These are phyloP conservation scores for Stomatorhinus ivindoensis DNA, from an alignment of 2,113 vertebrate species.

Conservation along the genomic window DNA sequence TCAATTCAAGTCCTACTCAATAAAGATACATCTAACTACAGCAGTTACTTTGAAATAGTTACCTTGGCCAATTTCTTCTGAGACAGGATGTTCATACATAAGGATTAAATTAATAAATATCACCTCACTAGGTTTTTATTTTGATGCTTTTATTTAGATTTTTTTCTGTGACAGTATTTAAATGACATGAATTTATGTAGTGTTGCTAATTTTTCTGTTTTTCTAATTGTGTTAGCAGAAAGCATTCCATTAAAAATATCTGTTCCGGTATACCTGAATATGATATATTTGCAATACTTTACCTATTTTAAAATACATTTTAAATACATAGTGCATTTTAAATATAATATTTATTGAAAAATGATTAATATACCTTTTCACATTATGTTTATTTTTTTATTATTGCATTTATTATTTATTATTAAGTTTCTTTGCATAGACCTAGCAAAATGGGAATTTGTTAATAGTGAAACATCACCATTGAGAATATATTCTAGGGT, in stretches of 20 bases:
- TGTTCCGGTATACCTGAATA: background rate
- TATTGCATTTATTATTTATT: background rate
- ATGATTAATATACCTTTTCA: background rate
- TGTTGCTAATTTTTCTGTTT: background rate
- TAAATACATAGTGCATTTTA: background rate
- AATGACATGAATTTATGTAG: background rate
- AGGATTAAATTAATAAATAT: background rate
- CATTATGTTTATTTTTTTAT: background rate
- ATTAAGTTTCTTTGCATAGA: background rate
- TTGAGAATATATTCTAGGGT: background rate
- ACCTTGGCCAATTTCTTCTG: background rate
- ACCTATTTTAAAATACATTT: background rate
- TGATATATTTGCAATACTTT: background rate
- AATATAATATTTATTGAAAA: conserved; percentile 1
- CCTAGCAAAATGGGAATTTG: background rate
- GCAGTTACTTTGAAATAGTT: background rate
- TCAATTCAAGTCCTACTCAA: background rate
- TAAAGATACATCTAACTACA: background rate
- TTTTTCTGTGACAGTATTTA: background rate
- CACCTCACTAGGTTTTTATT: background rate
- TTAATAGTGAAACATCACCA: background rate
- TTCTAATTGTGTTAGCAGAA: background rate
- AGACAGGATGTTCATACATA: background rate
- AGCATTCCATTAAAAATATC: background rate
- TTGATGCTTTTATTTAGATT: too few relatives aligned